These are phyloP conservation scores for Tachina fera DNA, from an alignment of 2,888 invertebrate species.

Conservation along the genomic window DNA sequence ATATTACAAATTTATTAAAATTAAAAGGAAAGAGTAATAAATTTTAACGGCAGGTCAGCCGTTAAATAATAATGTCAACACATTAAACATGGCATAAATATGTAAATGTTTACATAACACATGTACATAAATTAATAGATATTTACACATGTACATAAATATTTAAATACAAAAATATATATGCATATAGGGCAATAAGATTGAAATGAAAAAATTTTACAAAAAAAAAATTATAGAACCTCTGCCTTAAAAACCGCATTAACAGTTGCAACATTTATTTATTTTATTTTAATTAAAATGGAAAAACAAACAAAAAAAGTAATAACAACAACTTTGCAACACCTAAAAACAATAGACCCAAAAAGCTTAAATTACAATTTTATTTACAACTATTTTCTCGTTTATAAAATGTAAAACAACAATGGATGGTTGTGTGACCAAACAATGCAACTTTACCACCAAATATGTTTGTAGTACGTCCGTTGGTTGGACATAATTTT, in stretches of 20 bases:
- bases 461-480: conserved; percentile 4
- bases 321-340: not conserved
- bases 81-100: not conserved
- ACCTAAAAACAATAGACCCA: conserved; percentile 41
- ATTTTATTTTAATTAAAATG: conserved; percentile 36
- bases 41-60: not conserved
- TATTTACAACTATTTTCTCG: conserved; percentile 40
- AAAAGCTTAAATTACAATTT: conserved; percentile 59
- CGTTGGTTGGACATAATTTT: conserved; percentile 10
- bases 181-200: not conserved
- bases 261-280: conserved; percentile 19
- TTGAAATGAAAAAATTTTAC: not conserved
- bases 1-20: not conserved
- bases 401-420: conserved; percentile 41
- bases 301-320: not conserved
- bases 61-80: not conserved
- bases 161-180: not conserved
- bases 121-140: not conserved
- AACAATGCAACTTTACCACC: conserved; percentile 28
- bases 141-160: not conserved
- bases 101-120: no score
- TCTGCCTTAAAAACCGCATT: not conserved
- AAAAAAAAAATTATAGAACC: conserved; percentile 6
- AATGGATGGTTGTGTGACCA: conserved; percentile 25
- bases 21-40: conserved; percentile 1